These are phyloP conservation scores for Hirudo medicinalis DNA, from an alignment of 1,140 invertebrate species.

Conservation along the genomic window DNA sequence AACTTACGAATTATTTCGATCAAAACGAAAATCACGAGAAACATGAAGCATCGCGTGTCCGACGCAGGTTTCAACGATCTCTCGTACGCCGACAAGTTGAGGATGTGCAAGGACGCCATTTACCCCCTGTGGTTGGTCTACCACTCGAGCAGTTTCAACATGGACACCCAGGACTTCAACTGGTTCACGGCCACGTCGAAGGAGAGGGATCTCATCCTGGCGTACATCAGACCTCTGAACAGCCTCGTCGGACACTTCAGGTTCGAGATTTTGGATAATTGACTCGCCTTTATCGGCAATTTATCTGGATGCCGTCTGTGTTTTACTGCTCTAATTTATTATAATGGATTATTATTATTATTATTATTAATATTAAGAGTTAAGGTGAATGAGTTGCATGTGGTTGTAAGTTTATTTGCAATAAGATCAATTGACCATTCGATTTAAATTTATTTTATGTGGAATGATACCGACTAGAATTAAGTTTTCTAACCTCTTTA, in stretches of 20 bases:
- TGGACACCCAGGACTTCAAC: slow-evolving; percentile 9
- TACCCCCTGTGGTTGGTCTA: slow-evolving; percentile 14
- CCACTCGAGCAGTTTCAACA: slow-evolving; percentile 12
- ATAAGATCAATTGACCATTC: no score
- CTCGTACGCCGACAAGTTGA: not conserved
- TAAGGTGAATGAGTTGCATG: no score
- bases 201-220: slow-evolving; percentile 12
- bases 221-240: slow-evolving; percentile 1
- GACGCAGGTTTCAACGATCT: slow-evolving; percentile 7
- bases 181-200: slow-evolving; percentile 10
- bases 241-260: slow-evolving; percentile 7
- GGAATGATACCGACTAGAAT: not conserved
- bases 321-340: no score
- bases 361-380: no score
- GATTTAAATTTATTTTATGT: no score
- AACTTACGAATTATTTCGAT: not conserved
- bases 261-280: not conserved
- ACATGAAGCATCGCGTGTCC: no score
- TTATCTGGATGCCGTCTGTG: no score
- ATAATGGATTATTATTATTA: not conserved
- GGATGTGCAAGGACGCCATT: slow-evolving; percentile 2
- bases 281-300: not conserved
- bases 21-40: no score
- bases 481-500: not conserved
- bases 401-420: no score